Conservation (phyloP, 2,797 vertebrate species). For the Onychomys torridus region DNA sequence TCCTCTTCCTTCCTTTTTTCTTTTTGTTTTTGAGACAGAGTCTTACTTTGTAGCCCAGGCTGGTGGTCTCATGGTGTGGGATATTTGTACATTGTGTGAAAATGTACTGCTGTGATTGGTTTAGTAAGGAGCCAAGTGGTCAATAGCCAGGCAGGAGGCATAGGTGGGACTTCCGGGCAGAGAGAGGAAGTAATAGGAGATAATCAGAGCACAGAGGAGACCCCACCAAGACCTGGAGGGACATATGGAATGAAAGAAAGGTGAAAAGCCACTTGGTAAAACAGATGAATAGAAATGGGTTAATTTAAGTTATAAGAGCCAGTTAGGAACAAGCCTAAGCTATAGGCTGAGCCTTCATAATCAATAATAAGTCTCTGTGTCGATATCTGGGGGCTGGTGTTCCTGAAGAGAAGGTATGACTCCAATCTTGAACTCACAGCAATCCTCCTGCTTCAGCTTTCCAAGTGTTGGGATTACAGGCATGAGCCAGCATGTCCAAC, state of each 20-base stretch:
- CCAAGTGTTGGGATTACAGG: not conserved
- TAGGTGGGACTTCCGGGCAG: too few species aligned
- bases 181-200: too few species aligned
- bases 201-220: too few species aligned
- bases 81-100: not conserved
- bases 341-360: not conserved
- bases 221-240: too few species aligned
- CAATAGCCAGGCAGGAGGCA: too few species aligned
- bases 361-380: not conserved
- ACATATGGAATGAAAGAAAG: too few species aligned
- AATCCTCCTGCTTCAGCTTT: not conserved
- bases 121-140: too few species aligned
- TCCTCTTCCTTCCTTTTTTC: not conserved
- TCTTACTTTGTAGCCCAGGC: not conserved
- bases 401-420: not conserved
- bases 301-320: too few species aligned
- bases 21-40: not conserved
- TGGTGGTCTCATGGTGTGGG: not conserved
- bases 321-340: not conserved
- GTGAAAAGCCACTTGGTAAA: too few species aligned
- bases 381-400: not conserved
- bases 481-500: not conserved
- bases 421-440: not conserved
- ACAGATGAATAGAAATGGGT: too few species aligned
- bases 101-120: too few species aligned